Conservation (phyloP, 1,140 invertebrate genomes). For the Harpegnathos saltator region DNA sequence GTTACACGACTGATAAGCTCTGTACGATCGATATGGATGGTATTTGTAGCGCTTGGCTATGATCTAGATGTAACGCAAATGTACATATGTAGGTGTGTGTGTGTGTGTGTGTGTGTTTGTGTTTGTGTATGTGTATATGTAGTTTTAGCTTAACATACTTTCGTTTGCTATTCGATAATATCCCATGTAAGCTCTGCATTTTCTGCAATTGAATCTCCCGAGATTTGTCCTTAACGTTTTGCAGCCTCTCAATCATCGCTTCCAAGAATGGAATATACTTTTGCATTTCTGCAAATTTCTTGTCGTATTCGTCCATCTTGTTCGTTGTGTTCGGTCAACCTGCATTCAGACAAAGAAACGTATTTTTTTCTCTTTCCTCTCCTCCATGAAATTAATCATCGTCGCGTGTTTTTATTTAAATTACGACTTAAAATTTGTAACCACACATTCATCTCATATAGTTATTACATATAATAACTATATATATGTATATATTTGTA, state of each 20-base stretch:
- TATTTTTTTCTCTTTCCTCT: not conserved
- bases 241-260: conserved; percentile 88
- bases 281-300: conserved; percentile 88
- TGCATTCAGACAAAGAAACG: conserved; percentile 70
- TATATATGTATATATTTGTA: no score
- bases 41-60: not conserved
- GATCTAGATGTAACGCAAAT: not conserved
- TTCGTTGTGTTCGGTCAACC: conserved; percentile 60
- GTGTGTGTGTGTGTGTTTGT: not conserved
- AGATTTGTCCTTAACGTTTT: conserved; percentile 85
- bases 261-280: conserved; percentile 89
- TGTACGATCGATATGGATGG: not conserved
- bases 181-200: conserved; percentile 87
- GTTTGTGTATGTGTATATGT: no score
- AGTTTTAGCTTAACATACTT: conserved; percentile 83
- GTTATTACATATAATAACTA: no score
- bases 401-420: not conserved
- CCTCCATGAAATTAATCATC: not conserved
- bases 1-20: not conserved
- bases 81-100: not conserved
- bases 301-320: conserved; percentile 86
- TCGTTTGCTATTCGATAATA: conserved; percentile 88
- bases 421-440: no score
- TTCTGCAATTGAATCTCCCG: conserved; percentile 88
- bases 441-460: no score